phyloP scores from a whole-genome alignment of 2,888 invertebrate genomes.

The Sussaba pulchella region DNA sequence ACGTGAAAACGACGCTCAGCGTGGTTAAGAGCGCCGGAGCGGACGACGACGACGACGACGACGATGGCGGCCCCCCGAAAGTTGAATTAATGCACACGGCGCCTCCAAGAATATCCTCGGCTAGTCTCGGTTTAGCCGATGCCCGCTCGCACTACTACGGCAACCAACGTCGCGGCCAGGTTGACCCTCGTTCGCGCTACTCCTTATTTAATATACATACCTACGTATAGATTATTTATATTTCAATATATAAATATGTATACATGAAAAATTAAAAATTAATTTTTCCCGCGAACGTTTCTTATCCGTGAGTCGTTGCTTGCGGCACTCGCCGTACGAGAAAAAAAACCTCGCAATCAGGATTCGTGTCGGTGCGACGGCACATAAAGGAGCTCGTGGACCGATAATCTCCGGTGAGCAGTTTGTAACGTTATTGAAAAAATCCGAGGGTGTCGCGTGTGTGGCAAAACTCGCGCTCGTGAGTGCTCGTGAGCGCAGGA shows the following conservation, averaged over 20 bases:
- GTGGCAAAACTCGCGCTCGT: no score
- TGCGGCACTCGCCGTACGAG: no score
- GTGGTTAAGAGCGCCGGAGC: constrained; percentile 28
- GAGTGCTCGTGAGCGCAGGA: no score
- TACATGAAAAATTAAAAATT: background rate
- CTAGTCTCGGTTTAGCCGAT: constrained; percentile 73
- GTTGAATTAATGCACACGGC: constrained; percentile 79
- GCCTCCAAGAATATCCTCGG: constrained; percentile 80
- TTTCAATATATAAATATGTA: no score
- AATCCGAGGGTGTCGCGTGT: no score
- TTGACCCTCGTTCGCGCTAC: constrained; percentile 65
- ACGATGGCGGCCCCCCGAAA: constrained; percentile 70
- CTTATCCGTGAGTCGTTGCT: no score
- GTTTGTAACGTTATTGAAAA: no score
- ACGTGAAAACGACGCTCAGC: constrained; percentile 68
- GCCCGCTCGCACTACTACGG: constrained; percentile 72
- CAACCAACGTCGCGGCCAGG: constrained; percentile 73
- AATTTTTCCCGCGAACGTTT: background rate
- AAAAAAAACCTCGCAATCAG: no score
- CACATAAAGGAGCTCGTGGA: no score
- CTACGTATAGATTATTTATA: no score
- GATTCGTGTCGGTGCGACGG: no score
- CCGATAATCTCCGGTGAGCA: no score
- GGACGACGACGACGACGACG: constrained; percentile 23
- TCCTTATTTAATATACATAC: background rate